Conservation (phyloP, 1,140 invertebrate species). For the Metopolophium dirhodum region DNA sequence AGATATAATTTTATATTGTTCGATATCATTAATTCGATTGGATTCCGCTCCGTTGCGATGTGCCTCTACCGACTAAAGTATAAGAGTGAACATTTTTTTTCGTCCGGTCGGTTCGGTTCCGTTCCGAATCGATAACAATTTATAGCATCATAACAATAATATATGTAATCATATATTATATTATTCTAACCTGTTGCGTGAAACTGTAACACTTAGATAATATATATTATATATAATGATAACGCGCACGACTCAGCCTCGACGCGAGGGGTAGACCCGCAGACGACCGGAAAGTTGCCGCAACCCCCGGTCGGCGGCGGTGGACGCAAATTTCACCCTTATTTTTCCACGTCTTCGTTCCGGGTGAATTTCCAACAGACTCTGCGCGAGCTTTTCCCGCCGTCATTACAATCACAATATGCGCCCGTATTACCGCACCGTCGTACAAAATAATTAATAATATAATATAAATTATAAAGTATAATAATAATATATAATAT, state of each 20-base stretch:
- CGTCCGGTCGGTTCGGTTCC: neutral
- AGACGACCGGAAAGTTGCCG: neutral
- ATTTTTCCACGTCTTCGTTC: neutral
- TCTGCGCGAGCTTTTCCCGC: too few relatives aligned
- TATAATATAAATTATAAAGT: too few relatives aligned
- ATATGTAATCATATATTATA: neutral
- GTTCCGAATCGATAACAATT: neutral
- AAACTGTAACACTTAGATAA: neutral
- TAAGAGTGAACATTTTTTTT: neutral
- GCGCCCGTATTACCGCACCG: neutral
- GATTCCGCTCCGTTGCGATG: neutral
- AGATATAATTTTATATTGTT: neutral
- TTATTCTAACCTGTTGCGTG: neutral
- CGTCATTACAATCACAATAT: neutral
- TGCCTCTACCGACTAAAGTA: neutral
- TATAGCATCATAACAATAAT: neutral
- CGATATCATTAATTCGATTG: neutral
- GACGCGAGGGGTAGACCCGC: too few relatives aligned
- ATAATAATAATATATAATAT: neutral
- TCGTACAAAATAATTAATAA: too few relatives aligned
- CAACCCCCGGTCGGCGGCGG: neutral
- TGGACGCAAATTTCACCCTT: neutral
- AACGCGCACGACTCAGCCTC: neutral
- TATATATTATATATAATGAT: neutral
- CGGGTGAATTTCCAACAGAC: neutral